A percentile compares a stretch with the other conserved stretches of the same genome.
Conservation (phyloP, 2,113 vertebrate genomes). For the Cyprinus carpio region DNA sequence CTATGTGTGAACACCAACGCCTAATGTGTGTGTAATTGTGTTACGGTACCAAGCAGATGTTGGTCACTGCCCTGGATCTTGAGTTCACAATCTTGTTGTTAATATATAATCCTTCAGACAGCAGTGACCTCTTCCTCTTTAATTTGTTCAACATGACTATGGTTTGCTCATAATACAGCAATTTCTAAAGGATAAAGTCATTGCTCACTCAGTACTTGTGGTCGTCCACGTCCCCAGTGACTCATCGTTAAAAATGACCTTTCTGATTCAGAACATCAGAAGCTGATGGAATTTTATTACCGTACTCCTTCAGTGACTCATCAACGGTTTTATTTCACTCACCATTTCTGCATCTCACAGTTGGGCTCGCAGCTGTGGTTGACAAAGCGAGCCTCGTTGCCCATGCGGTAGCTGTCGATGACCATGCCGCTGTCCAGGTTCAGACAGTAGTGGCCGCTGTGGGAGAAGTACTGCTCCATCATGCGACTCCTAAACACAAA, state of each 20-base stretch:
- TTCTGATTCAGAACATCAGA: neutral
- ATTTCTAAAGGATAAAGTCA: slow-evolving; percentile 19
- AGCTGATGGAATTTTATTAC: slow-evolving; percentile 18
- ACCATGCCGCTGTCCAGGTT: slow-evolving; percentile 99
- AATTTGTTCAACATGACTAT: neutral
- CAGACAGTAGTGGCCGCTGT: slow-evolving; percentile 98
- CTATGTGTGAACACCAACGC: neutral
- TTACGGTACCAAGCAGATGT: slow-evolving; percentile 40
- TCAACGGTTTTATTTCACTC: slow-evolving; percentile 60
- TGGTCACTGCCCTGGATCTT: slow-evolving; percentile 34
- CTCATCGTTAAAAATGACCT: slow-evolving; percentile 11
- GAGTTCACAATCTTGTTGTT: neutral
- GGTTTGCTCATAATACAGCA: neutral
- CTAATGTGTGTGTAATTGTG: neutral
- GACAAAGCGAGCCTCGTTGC: slow-evolving; percentile 97
- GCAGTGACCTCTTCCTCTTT: neutral
- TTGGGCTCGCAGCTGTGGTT: slow-evolving; percentile 99
- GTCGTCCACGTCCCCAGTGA: slow-evolving; percentile 18
- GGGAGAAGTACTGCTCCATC: slow-evolving; percentile 91
- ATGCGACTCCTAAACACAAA: too few species aligned
- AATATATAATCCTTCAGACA: slow-evolving; percentile 13
- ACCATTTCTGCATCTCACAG: slow-evolving; percentile 99
- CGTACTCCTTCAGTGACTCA: neutral
- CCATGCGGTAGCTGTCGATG: slow-evolving; percentile 99
- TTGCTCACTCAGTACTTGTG: neutral